These are phyloP conservation scores for Periphyllus acericola DNA, from an alignment of 2,888 invertebrate genomes.

Conservation along the genomic window DNA sequence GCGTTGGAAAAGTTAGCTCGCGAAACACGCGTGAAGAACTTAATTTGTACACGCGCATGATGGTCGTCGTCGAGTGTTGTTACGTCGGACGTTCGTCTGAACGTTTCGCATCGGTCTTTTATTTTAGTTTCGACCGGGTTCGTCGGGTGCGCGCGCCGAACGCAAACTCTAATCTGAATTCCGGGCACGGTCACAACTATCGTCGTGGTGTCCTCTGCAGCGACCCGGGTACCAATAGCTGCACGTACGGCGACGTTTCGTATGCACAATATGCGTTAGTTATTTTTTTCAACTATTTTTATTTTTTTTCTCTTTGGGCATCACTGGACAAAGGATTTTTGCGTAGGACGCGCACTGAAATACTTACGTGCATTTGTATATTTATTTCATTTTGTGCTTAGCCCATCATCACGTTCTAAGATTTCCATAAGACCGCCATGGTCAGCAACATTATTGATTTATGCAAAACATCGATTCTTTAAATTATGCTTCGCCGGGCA, in stretches of 20 bases:
- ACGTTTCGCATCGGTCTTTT: neutral
- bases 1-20: neutral
- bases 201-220: conserved; percentile 7
- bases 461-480: conserved; percentile 50
- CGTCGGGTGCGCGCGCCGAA: neutral
- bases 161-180: conserved; percentile 29
- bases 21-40: neutral
- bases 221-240: conserved; percentile 52
- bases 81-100: neutral
- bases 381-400: conserved; percentile 25
- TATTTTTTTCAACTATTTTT: neutral
- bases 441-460: conserved; percentile 58
- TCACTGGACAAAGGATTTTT: conserved; percentile 37
- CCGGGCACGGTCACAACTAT: conserved; percentile 15
- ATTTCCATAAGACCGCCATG: conserved; percentile 32
- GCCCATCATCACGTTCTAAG: conserved; percentile 41
- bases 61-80: neutral
- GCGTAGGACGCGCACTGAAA: conserved; percentile 26
- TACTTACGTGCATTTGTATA: conserved; percentile 16
- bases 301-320: conserved; percentile 25
- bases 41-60: neutral
- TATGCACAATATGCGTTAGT: conserved; percentile 40
- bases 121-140: neutral
- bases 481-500: conserved; percentile 27
- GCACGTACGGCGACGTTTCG: conserved; percentile 47